These are phyloP conservation scores for Resseliella maxima DNA, from an alignment of 2,888 invertebrate species.

Conservation along the genomic window DNA sequence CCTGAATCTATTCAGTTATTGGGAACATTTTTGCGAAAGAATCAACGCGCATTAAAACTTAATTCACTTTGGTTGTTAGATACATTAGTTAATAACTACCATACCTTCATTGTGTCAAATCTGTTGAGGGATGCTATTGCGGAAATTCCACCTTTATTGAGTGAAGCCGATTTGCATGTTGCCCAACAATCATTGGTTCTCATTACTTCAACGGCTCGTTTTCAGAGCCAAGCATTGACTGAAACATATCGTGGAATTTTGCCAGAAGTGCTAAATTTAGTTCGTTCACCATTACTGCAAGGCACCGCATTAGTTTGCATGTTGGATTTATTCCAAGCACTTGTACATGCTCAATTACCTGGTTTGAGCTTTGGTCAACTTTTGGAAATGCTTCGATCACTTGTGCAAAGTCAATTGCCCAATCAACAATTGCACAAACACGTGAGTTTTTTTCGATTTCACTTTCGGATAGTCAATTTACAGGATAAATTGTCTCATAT, in stretches of 20 bases:
- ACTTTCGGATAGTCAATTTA: neutral
- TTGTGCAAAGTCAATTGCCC: conserved; percentile 71
- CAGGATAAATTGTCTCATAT: neutral
- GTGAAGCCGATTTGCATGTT: conserved; percentile 95
- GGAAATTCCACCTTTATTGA: conserved; percentile 90
- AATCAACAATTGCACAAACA: conserved; percentile 73
- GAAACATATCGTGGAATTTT: conserved; percentile 80
- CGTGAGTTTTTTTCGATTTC: conserved; percentile 62
- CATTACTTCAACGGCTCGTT: conserved; percentile 82
- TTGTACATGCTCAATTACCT: conserved; percentile 84
- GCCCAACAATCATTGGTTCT: conserved; percentile 90
- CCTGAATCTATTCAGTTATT: conserved; percentile 90
- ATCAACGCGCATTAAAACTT: conserved; percentile 93
- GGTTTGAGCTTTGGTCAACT: conserved; percentile 85
- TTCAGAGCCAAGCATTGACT: conserved; percentile 82
- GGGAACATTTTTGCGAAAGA: conserved; percentile 94
- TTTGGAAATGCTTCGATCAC: conserved; percentile 80
- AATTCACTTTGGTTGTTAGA: conserved; percentile 90
- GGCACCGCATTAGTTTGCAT: conserved; percentile 92
- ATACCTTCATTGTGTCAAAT: conserved; percentile 73
- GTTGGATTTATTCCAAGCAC: conserved; percentile 91
- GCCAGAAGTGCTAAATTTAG: conserved; percentile 85
- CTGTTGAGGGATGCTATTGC: conserved; percentile 79
- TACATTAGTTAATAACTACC: conserved; percentile 90
- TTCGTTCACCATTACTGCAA: conserved; percentile 92